Percentiles rank a stretch among this genome's conserved stretches.
Evolutionary conservation across 1,140 invertebrate genomes (phyloP).

Genomic region (Leptonema lineaticorne): DNA sequence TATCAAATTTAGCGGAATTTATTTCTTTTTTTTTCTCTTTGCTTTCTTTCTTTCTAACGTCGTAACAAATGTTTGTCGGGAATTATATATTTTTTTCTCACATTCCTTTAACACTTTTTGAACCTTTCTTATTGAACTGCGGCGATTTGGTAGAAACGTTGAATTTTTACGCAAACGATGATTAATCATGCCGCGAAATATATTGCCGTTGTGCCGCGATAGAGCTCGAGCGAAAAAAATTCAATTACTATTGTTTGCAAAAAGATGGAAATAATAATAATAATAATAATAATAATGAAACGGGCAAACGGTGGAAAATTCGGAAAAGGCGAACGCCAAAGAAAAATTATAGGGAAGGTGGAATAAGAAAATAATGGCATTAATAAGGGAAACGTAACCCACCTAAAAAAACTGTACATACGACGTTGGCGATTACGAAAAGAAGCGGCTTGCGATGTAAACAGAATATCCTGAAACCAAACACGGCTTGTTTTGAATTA

Average conservation of each 20-base stretch:
- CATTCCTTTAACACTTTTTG: too few relatives aligned
- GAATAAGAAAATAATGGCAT: background rate
- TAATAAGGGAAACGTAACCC: background rate
- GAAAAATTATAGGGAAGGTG: background rate
- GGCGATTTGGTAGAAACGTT: too few relatives aligned
- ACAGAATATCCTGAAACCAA: constrained; percentile 17
- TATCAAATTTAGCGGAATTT: too few relatives aligned
- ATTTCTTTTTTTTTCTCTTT: too few relatives aligned
- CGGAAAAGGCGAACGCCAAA: background rate
- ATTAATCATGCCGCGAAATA: too few relatives aligned
- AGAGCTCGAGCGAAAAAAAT: background rate
- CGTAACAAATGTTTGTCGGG: too few relatives aligned
- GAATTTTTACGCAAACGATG: too few relatives aligned
- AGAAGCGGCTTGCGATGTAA: constrained; percentile 9
- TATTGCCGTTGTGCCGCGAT: too few relatives aligned
- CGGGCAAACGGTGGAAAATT: background rate
- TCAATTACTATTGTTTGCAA: background rate
- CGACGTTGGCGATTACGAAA: background rate
- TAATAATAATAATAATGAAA: background rate
- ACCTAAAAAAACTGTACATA: background rate
- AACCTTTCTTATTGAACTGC: too few relatives aligned
- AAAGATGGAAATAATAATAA: background rate
- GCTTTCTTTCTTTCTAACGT: too few relatives aligned
- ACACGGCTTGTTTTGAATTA: constrained; percentile 27
- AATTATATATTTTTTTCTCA: too few relatives aligned